phyloP scores from a whole-genome alignment of 2,888 invertebrate genomes.

The Zaprionus lineosus region DNA sequence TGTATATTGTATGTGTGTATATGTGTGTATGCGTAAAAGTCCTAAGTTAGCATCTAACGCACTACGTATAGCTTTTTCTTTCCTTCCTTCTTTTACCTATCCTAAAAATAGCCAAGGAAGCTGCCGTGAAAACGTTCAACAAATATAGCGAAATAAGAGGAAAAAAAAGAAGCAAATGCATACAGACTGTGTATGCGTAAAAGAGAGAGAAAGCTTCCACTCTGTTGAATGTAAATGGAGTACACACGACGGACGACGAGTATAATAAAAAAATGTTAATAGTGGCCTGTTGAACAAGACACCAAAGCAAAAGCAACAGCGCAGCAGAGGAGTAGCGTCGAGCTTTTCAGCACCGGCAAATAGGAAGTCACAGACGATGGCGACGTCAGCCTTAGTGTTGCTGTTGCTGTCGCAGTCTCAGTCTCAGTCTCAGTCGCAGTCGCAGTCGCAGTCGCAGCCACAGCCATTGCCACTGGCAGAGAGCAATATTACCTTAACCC shows the following conservation, averaged over 20 bases:
- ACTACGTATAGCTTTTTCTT: not conserved
- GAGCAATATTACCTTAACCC: conserved; percentile 17
- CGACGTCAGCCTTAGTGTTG: not conserved
- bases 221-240: conserved; percentile 61
- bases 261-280: conserved; percentile 60
- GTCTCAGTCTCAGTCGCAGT: conserved; percentile 16
- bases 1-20: not conserved
- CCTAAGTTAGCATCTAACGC: not conserved
- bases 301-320: conserved; percentile 28
- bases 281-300: conserved; percentile 77
- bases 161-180: conserved; percentile 25
- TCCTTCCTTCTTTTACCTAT: conserved; percentile 19
- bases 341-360: conserved; percentile 38
- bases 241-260: conserved; percentile 23
- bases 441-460: conserved; percentile 7
- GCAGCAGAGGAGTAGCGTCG: conserved; percentile 17
- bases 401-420: conserved; percentile 13
- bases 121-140: conserved; percentile 22
- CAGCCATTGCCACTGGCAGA: conserved; percentile 34
- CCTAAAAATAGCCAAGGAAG: conserved; percentile 52
- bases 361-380: not conserved
- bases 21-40: not conserved
- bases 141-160: conserved; percentile 21
- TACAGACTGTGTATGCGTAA: conserved; percentile 9
- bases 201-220: conserved; percentile 45